A percentile compares a stretch with the other conserved stretches of the same genome.
phyloP scores from a whole-genome alignment of 2,797 vertebrate genomes.

The Schizopygopsis malacanthus region DNA sequence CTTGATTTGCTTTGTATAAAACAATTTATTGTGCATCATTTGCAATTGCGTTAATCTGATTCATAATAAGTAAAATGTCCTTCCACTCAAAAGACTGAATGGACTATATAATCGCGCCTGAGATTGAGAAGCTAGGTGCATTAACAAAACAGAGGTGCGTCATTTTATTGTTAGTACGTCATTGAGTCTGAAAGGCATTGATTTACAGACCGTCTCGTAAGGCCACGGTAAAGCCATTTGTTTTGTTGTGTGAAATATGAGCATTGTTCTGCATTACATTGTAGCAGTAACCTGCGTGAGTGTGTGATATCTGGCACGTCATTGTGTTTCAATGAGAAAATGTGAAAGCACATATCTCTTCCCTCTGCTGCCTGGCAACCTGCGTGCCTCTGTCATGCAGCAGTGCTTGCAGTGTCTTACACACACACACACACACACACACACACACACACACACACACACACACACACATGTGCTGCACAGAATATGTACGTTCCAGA shows the following conservation, averaged over 20 bases:
- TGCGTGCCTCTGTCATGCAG: conserved; percentile 69
- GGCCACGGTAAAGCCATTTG: neutral
- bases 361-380: conserved; percentile 79
- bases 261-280: conserved; percentile 7
- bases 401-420: conserved; percentile 44
- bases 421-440: conserved; percentile 18
- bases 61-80: neutral
- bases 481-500: conserved; percentile 4
- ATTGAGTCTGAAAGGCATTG: neutral
- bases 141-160: conserved; percentile 35
- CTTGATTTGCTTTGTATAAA: neutral
- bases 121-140: conserved; percentile 11
- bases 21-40: neutral
- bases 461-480: neutral
- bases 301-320: conserved; percentile 36
- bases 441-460: neutral
- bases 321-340: conserved; percentile 69
- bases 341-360: conserved; percentile 75
- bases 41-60: neutral
- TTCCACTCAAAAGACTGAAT: neutral
- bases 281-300: conserved; percentile 35
- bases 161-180: conserved; percentile 30
- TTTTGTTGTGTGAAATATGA: neutral
- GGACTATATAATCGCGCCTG: neutral
- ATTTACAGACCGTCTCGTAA: conserved; percentile 3